Evolutionary conservation across 2,113 vertebrate genomes (phyloP), one percentile per base, ranked within the genome.

Genomic region (Phasianus colchicus): DNA sequence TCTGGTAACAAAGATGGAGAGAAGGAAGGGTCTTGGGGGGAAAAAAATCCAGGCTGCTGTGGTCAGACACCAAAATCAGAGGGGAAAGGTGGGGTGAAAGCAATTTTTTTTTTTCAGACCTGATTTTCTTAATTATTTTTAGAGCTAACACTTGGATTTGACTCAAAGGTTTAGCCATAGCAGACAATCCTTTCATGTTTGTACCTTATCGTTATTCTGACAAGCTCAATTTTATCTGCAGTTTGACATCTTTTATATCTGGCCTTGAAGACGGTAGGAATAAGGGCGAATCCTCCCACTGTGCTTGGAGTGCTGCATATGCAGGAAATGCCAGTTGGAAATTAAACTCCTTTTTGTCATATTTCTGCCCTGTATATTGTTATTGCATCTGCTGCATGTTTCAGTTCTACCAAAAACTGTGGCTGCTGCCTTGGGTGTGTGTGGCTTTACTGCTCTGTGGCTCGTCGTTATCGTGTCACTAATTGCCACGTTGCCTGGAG

Each of bases 151-250:
- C 15, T 1, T 57, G 58, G 80, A 63, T 90, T 38, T 76, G 83
- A 88, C 61, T 90, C 78, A 45, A 11, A 16, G 55, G 16, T n/a
- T 85, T 83, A 76, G 79, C 74, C 1, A 7, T 30, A 32, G 2
- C 3, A 75, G 89, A 74, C 54, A 43, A 66, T 42, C 55, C 89
- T 85, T 91, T 91, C 71, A 80, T 92, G 80, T 92, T 87, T 91
- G 61, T 83, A 69, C 82, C 82, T 88, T 66, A 25, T 64, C 24
- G 3, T 78, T 88, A 64, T 79, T 66, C 50, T 78, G 48, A 79
- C 79, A 30, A 38, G 3, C 43, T 58, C 43, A 8, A 55, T 82
- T 87, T 92, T 76, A 85, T 82, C 86, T 77, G 63, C 64, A 43
- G 71, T 67, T 93, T 94, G 93, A 85, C 87, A 88, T 80, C 75